A percentile compares a stretch with the other conserved stretches of the same genome.
phyloP scores from a whole-genome alignment of 2,888 invertebrate genomes.

The Drosophila melanosoma region DNA sequence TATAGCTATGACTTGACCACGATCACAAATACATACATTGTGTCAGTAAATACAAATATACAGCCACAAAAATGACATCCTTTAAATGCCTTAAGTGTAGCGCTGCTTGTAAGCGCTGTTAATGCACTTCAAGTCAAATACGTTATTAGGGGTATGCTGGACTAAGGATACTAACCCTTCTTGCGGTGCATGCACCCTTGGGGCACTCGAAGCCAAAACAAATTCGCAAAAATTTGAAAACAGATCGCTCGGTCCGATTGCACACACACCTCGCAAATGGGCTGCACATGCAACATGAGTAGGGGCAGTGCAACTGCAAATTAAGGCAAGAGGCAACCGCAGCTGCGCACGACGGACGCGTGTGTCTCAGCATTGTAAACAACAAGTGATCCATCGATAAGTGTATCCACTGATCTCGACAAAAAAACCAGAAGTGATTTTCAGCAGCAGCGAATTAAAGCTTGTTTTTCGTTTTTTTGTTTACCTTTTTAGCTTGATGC shows the following conservation, averaged over 20 bases:
- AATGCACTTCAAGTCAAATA: conserved; percentile 50
- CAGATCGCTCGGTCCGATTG: conserved; percentile 70
- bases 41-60: background rate
- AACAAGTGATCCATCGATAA: conserved; percentile 31
- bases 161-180: conserved; percentile 24
- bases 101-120: conserved; percentile 25
- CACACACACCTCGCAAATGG: conserved; percentile 53
- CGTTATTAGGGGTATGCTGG: background rate
- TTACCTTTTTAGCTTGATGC: conserved; percentile 24
- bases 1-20: conserved; percentile 31
- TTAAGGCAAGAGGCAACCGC: conserved; percentile 37
- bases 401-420: conserved; percentile 31
- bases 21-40: background rate
- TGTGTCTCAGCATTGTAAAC: conserved; percentile 32
- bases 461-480: conserved; percentile 33
- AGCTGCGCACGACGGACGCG: conserved; percentile 42
- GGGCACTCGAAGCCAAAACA: conserved; percentile 13
- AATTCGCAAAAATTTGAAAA: conserved; percentile 47
- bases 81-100: conserved; percentile 31
- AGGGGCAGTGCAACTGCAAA: conserved; percentile 37
- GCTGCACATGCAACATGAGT: background rate
- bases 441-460: conserved; percentile 49
- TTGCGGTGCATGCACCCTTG: background rate
- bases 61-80: conserved; percentile 31
- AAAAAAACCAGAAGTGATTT: conserved; percentile 77